phyloP scores from a whole-genome alignment of 2,888 invertebrate species.

The Spisula subtruncata region DNA sequence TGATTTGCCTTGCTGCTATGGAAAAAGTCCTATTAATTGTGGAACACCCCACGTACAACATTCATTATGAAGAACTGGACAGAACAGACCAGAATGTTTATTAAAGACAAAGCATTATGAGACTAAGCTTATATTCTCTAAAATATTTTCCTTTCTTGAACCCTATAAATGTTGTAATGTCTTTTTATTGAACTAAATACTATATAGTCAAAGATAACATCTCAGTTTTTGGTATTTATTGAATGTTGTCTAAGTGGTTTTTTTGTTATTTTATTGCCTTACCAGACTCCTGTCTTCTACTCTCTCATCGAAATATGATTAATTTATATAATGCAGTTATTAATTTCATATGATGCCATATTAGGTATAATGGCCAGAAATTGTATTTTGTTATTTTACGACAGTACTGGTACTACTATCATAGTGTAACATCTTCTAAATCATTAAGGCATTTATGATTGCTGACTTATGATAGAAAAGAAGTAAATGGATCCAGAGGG shows the following conservation, averaged over 20 bases:
- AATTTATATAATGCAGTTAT: background rate
- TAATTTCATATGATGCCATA: background rate
- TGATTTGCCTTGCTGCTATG: too few relatives aligned
- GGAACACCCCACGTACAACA: too few relatives aligned
- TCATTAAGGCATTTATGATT: slow-evolving; percentile 7
- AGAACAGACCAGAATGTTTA: too few relatives aligned
- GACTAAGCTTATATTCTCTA: too few relatives aligned
- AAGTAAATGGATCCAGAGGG: slow-evolving; percentile 6
- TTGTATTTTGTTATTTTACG: slow-evolving; percentile 11
- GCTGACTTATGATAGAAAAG: slow-evolving; percentile 6
- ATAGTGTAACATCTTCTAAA: background rate
- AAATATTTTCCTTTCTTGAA: too few relatives aligned
- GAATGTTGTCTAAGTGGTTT: background rate
- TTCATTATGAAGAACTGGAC: too few relatives aligned
- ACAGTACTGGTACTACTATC: background rate
- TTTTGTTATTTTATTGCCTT: background rate
- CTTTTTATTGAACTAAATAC: background rate
- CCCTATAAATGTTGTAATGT: background rate
- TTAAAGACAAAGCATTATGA: too few relatives aligned
- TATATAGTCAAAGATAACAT: background rate
- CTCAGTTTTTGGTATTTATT: background rate
- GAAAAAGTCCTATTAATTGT: too few relatives aligned
- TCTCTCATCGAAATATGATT: slow-evolving; percentile 2
- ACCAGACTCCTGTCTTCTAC: background rate
- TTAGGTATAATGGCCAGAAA: background rate